Evolutionary conservation across 2,113 vertebrate species (phyloP).

Genomic region (Carettochelys insculpta): DNA sequence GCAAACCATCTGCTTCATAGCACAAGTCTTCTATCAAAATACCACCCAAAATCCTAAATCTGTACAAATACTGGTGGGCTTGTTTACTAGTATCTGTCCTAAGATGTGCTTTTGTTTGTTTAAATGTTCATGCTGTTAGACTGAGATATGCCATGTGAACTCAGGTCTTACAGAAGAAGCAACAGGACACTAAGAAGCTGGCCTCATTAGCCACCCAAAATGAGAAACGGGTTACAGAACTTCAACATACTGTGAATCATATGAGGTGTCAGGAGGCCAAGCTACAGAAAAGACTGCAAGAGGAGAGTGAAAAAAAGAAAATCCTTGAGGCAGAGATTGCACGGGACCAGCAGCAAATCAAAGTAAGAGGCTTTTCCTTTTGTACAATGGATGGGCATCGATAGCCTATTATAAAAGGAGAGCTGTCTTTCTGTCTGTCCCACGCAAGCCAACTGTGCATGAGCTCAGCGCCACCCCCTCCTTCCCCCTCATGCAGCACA

Average conservation of each 20-base stretch:
- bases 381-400: neutral
- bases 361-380: constrained; percentile 65
- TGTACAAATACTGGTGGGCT: neutral
- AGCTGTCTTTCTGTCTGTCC: too few relatives aligned
- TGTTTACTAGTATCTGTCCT: neutral
- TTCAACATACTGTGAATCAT: constrained; percentile 82
- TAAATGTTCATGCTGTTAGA: constrained; percentile 4
- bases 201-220: constrained; percentile 81
- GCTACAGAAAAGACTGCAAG: constrained; percentile 77
- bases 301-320: constrained; percentile 76
- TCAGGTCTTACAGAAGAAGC: constrained; percentile 79
- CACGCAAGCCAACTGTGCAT: too few relatives aligned
- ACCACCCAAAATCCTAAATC: neutral
- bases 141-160: constrained; percentile 45
- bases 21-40: neutral
- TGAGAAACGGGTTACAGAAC: constrained; percentile 78
- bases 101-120: neutral
- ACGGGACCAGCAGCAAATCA: constrained; percentile 79
- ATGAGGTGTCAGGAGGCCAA: constrained; percentile 82
- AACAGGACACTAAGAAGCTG: constrained; percentile 80
- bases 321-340: constrained; percentile 77
- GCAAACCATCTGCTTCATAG: neutral
- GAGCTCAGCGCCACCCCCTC: too few relatives aligned
- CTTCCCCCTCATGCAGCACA: too few relatives aligned
- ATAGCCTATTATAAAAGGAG: too few relatives aligned